Percentiles rank a stretch among this genome's conserved stretches.
phyloP scores from a whole-genome alignment of 2,113 vertebrate genomes.

The Melanotaenia duboulayi region DNA sequence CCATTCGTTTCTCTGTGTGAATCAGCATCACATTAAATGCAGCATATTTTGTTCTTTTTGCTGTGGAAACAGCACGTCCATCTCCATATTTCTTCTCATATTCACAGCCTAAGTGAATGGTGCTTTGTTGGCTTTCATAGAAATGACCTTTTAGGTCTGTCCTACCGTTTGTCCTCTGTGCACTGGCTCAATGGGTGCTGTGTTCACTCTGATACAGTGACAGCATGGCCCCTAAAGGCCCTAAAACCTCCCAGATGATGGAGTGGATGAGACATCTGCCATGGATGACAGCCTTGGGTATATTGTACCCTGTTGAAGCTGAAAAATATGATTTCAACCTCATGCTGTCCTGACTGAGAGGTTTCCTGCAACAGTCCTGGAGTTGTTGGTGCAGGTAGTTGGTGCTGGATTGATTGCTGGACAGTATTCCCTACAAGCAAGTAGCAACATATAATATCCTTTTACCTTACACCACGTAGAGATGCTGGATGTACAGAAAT shows the following conservation, averaged over 20 bases:
- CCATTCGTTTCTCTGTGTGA: slow-evolving; percentile 36
- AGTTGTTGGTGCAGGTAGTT: slow-evolving; percentile 39
- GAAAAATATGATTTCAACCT: slow-evolving; percentile 63
- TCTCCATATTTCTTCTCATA: slow-evolving; percentile 30
- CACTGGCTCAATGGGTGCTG: slow-evolving; percentile 60
- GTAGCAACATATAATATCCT: slow-evolving; percentile 24
- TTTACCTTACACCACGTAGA: slow-evolving; percentile 19
- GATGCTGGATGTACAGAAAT: background rate
- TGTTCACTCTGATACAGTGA: slow-evolving; percentile 59
- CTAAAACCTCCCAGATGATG: slow-evolving; percentile 67
- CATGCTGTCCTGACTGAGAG: slow-evolving; percentile 59
- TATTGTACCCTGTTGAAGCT: slow-evolving; percentile 52
- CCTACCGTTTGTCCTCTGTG: slow-evolving; percentile 57
- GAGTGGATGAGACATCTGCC: slow-evolving; percentile 67
- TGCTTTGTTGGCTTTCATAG: slow-evolving; percentile 50
- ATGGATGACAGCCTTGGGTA: slow-evolving; percentile 64
- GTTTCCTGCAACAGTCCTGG: slow-evolving; percentile 40
- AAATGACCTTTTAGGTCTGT: slow-evolving; percentile 63
- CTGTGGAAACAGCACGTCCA: slow-evolving; percentile 22
- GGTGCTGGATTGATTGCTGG: slow-evolving; percentile 52
- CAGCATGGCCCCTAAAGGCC: slow-evolving; percentile 53
- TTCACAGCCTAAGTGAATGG: slow-evolving; percentile 45
- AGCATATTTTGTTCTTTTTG: slow-evolving; percentile 22
- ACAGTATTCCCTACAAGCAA: slow-evolving; percentile 22
- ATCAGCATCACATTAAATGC: slow-evolving; percentile 29